phyloP scores from a whole-genome alignment of 2,797 vertebrate species.

The Danio albolineatus region DNA sequence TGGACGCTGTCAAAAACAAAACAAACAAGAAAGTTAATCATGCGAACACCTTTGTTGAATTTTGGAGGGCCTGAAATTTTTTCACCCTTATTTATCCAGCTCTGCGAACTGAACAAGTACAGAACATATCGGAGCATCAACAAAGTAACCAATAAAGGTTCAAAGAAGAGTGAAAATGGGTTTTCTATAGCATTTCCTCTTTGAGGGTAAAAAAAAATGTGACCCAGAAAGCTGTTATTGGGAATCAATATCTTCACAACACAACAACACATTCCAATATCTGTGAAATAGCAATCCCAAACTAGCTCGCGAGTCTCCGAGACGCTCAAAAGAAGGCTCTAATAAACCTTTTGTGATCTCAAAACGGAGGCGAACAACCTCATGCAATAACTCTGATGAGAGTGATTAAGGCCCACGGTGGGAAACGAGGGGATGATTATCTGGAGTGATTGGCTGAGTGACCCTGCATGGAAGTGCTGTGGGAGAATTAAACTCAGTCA shows the following conservation, averaged over 20 bases:
- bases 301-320: slow-evolving; percentile 41
- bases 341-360: slow-evolving; percentile 54
- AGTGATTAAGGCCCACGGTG: slow-evolving; percentile 75
- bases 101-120: neutral
- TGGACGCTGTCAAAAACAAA: neutral
- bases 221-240: slow-evolving; percentile 49
- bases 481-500: slow-evolving; percentile 71
- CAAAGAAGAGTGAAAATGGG: slow-evolving; percentile 16
- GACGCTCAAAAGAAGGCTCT: slow-evolving; percentile 39
- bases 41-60: neutral
- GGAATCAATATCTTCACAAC: slow-evolving; percentile 57
- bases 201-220: slow-evolving; percentile 46
- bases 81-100: neutral
- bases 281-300: slow-evolving; percentile 38
- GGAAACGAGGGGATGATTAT: slow-evolving; percentile 73
- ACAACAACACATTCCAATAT: slow-evolving; percentile 49
- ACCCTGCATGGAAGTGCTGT: slow-evolving; percentile 73
- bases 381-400: slow-evolving; percentile 74
- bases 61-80: neutral
- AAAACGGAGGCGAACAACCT: slow-evolving; percentile 66
- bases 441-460: slow-evolving; percentile 74
- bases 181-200: slow-evolving; percentile 34
- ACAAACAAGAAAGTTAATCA: neutral
- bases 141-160: neutral
- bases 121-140: neutral